A percentile compares a stretch with the other conserved stretches of the same genome.
phyloP scores from a whole-genome alignment of 2,797 vertebrate species.

The Cossypha heuglini region DNA sequence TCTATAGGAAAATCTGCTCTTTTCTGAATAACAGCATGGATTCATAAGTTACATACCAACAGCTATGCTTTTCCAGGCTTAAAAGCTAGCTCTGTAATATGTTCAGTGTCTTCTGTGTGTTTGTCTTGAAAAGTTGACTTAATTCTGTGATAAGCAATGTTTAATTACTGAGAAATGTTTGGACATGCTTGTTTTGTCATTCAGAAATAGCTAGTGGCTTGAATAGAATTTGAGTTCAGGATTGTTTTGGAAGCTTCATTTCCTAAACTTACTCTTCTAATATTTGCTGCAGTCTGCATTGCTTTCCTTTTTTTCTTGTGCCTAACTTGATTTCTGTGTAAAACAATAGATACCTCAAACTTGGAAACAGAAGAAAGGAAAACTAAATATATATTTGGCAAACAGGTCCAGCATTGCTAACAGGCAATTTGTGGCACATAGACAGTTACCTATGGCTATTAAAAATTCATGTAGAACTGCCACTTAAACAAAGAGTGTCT shows the following conservation, averaged over 20 bases:
- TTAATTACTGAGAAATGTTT: not conserved
- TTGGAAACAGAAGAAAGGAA: conserved; percentile 25
- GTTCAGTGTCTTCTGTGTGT: not conserved
- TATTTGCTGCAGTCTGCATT: not conserved
- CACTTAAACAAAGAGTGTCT: not conserved
- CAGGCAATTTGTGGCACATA: not conserved
- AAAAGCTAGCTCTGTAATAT: not conserved
- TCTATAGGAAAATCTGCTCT: not conserved
- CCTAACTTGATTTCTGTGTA: not conserved
- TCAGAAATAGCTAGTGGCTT: not conserved
- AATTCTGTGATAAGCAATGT: not conserved
- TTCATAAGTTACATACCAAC: not conserved
- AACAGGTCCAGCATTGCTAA: not conserved
- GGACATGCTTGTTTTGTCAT: not conserved
- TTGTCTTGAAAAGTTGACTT: not conserved
- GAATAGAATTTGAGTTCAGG: not conserved
- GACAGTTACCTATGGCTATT: not conserved
- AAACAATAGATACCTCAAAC: conserved; percentile 5
- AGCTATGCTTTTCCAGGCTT: not conserved
- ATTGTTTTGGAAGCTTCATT: conserved; percentile 27
- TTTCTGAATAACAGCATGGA: not conserved
- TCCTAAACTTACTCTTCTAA: not conserved
- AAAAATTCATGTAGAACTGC: not conserved
- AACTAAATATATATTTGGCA: not conserved
- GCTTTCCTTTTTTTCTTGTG: conserved; percentile 26